Conservation (phyloP, 1,140 invertebrate species). For the Venustaconcha ellipsiformis region DNA sequence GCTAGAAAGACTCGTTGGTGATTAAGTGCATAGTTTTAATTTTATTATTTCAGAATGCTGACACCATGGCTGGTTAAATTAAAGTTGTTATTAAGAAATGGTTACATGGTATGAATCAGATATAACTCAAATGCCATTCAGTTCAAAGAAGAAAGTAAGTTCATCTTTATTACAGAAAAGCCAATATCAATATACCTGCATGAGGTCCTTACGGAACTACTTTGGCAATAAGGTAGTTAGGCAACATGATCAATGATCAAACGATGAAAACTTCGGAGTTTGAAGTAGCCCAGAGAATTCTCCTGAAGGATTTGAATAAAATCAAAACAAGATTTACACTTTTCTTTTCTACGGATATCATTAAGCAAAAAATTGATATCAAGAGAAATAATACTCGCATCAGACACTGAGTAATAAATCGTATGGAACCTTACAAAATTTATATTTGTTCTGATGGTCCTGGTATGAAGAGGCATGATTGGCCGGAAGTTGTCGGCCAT, state of each 20-base stretch:
- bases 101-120: no score
- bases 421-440: constrained; percentile 77
- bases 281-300: neutral
- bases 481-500: constrained; percentile 94
- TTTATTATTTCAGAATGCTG: no score
- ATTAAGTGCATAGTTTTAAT: no score
- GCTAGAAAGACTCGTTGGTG: no score
- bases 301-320: neutral
- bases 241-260: neutral
- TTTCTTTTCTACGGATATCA: neutral
- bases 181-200: no score
- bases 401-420: neutral
- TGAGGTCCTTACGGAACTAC: no score
- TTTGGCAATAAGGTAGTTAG: no score
- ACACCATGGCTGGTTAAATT: no score
- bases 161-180: no score
- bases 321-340: neutral
- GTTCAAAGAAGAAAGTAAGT: no score
- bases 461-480: constrained; percentile 87
- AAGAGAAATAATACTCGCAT: neutral
- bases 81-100: no score
- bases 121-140: no score
- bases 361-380: neutral
- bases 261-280: neutral
- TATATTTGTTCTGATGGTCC: constrained; percentile 94